Conservation (phyloP, 1,140 invertebrate species). For the Elysia chlorotica region DNA sequence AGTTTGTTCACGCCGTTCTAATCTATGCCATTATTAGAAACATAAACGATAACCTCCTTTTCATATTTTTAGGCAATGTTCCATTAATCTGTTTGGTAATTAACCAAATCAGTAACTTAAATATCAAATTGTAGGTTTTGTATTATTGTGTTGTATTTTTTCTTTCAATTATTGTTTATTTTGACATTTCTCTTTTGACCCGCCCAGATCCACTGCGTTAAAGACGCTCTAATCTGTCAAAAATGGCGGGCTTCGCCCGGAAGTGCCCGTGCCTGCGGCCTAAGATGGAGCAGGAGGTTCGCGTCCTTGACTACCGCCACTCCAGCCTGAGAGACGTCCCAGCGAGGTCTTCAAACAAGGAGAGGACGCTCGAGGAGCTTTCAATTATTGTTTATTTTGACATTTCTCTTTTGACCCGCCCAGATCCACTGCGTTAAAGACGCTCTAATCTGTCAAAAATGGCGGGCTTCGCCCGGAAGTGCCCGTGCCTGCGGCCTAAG, state of each 20-base stretch:
- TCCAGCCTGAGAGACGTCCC: constrained; percentile 93
- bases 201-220: background rate
- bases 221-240: no score
- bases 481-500: constrained; percentile 49
- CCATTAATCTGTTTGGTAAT: no score
- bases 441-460: no score
- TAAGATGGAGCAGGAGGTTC: constrained; percentile 75
- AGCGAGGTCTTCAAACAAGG: constrained; percentile 96
- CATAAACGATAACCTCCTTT: no score
- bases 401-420: background rate
- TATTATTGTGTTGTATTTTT: no score
- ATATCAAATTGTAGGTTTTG: no score
- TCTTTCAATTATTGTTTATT: background rate
- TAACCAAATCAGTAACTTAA: no score
- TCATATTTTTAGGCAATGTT: no score
- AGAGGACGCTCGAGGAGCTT: constrained; percentile 90
- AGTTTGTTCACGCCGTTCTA: no score
- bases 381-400: background rate
- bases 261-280: constrained; percentile 53
- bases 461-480: constrained; percentile 49
- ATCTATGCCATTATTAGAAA: no score
- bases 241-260: constrained; percentile 45
- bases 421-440: background rate
- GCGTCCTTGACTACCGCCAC: constrained; percentile 97
- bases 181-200: background rate